Evolutionary conservation across 2,888 invertebrate species (phyloP), one percentile per base, ranked within the genome.

Genomic region (Platycheirus rosarum): DNA sequence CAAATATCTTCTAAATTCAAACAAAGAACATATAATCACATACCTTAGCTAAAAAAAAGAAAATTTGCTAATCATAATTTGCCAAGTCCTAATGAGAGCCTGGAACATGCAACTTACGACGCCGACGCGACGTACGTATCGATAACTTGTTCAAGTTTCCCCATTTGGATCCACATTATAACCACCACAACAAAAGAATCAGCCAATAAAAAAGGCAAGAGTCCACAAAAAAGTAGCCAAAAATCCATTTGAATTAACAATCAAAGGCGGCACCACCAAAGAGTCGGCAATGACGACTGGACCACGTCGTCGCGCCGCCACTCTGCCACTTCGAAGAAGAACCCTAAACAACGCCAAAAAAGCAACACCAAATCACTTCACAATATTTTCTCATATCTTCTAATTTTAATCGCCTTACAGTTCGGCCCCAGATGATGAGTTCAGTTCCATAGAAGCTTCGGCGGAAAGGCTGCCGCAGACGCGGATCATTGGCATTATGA

Each of bases 381-480:
- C 82, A 82, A 82, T 82, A 82, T 82, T 82, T 82, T 73, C 77
- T 77, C 82, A 77, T 82, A 77, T 82, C 82, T 77, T 82, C 82
- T 82, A 82, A 82, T 82, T 82, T 82, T 82, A 82, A 82, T 82
- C 82, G 82, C 82, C 82, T 82, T 77, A 76, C 37, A 68, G 71
- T 71, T 53, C 55, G 71, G 68, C 71, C 66, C 37, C 62, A 55
- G 63, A 71, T 42, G 71, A 53, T 37, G 53, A 76, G 70, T 77
- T 73, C 82, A 76, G 70, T 77, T 73, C 82, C 63, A 73, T 77
- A 73, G 82, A 77, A 82, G 76, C 48, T 49, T 14, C 37, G 60
- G 60, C 70, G 48, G 66, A 76, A 29, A 55, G 55, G 62, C 62
- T 42, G 53, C 62, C 37, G 53, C 6, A 23, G 2, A 23, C 70